Conservation (phyloP, 1,140 invertebrate genomes). For the Rhynchophorus ferrugineus region DNA sequence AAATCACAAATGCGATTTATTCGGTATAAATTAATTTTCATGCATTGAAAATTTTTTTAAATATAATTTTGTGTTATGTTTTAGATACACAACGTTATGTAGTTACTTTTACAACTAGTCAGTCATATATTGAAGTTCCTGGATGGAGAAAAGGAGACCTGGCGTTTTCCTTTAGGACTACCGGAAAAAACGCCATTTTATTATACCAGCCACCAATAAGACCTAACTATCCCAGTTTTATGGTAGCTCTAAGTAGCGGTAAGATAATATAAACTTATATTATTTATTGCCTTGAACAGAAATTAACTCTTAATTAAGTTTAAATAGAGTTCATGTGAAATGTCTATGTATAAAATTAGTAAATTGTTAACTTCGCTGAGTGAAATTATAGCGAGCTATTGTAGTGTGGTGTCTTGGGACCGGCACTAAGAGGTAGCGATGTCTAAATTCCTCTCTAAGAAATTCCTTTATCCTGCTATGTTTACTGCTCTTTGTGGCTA, state of each 20-base stretch:
- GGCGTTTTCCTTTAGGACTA: constrained; percentile 86
- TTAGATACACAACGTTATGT: constrained; percentile 86
- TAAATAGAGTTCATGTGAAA: not conserved
- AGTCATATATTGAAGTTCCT: constrained; percentile 85
- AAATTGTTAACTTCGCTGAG: too few relatives aligned
- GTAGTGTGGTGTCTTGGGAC: too few relatives aligned
- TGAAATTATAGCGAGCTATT: too few relatives aligned
- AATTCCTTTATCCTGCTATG: too few relatives aligned
- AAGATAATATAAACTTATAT: constrained; percentile 24
- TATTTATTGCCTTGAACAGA: not conserved
- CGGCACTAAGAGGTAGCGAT: too few relatives aligned
- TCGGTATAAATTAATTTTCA: too few relatives aligned
- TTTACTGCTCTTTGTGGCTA: too few relatives aligned
- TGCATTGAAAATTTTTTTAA: too few relatives aligned
- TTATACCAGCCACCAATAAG: constrained; percentile 83
- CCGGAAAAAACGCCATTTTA: constrained; percentile 79
- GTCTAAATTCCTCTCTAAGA: too few relatives aligned
- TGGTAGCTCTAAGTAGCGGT: constrained; percentile 79
- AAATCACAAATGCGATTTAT: too few relatives aligned
- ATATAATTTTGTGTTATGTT: too few relatives aligned
- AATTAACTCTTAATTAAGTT: not conserved
- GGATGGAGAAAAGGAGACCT: constrained; percentile 88
- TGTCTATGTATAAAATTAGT: too few relatives aligned
- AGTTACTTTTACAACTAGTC: constrained; percentile 86
- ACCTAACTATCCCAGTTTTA: constrained; percentile 82